Evolutionary conservation across 2,113 vertebrate genomes (phyloP), one percentile per base, ranked within the genome.

Genomic region (Hippocampus guttulatus): DNA sequence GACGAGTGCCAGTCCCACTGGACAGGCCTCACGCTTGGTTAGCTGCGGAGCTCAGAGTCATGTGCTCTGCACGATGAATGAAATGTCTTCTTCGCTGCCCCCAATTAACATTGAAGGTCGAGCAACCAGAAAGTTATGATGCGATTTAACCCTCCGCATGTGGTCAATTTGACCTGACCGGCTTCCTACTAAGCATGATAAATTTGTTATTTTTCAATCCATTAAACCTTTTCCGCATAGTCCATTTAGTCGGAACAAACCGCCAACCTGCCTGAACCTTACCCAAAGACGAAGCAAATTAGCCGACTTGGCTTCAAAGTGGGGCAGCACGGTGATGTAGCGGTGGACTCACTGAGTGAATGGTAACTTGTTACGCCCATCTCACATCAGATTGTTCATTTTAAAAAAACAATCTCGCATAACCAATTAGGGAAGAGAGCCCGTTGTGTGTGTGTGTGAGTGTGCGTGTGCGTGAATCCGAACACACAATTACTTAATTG

Each of bases 81-180:
- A 82, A 76, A 88, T 69, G 85, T 87, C 87, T 86, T 87, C 83
- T 82, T 87, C 74, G 62, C 74, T 86, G 82, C 74, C 85, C 81
- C 81, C 84, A 89, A 88, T 91, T 85, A 89, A 87, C 79, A 79
- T 74, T 82, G 80, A 91, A 85, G 84, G 75, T 85, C 69, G 77
- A 87, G 81, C 45, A 62, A 61, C 74, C 77, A 86, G 88, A 87
- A 91, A 85, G 85, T 85, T 81, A 83, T 87, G 79, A 90, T 88
- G 88, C 75, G 75, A 88, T 90, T 90, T 89, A 90, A 88, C 86
- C 88, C 83, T 77, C 86, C 4, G 67, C 84, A 89, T 88, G 87
- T 85, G 86, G 83, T 88, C 84, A 87, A 90, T 87, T 92, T 90
- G 78, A 88, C 85, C 87, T 84, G 79, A 88, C 87, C 84, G 80